Evolutionary conservation across 2,888 invertebrate genomes (phyloP), one percentile per base, ranked within the genome.

Genomic region (Platycheirus albimanus): DNA sequence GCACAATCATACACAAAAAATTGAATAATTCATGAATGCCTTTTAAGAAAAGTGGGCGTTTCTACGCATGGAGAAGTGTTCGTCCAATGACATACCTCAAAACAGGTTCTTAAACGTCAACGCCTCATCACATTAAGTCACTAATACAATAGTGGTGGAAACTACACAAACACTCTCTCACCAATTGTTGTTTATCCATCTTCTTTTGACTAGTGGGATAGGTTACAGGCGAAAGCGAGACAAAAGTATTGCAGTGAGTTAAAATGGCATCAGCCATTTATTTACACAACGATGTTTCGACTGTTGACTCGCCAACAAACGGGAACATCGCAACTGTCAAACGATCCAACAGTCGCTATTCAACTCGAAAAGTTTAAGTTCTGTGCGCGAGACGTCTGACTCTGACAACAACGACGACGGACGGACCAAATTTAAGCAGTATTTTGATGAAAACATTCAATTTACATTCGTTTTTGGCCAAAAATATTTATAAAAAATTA

Each of bases 231-330:
- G 1, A 0, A 20, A 83, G 17, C 0, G 63, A 72, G 56, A 69
- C 8, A 30, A 38, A 56, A 56, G 0, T 28, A 72, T 28, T 30
- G 33, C 36, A 30, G 28, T 24, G 54, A 72, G 63, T 52, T 51
- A 83, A 83, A 83, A 83, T 83, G 83, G 83, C 83, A 77, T 77
- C 83, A 83, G 78, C 77, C 81, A 83, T 83, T 61, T 69, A 43
- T 43, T 30, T 56, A 72, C 67, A 81, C 81, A 54, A 66, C 41
- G n/a, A 51, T 51, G 45, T n/a, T n/a, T n/a, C n/a, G n/a, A n/a
- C n/a, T n/a, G n/a, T 69, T 63, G 67, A 56, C 41, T 83, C 49
- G 67, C 56, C 63, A 69, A 67, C 56, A 77, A 83, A 83, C 72
- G 67, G 71, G 67, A 67, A 71, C 28, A 83, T 58, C 71, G 72